phyloP scores from a whole-genome alignment of 2,113 vertebrate species.

The Chionodraco myersi region DNA sequence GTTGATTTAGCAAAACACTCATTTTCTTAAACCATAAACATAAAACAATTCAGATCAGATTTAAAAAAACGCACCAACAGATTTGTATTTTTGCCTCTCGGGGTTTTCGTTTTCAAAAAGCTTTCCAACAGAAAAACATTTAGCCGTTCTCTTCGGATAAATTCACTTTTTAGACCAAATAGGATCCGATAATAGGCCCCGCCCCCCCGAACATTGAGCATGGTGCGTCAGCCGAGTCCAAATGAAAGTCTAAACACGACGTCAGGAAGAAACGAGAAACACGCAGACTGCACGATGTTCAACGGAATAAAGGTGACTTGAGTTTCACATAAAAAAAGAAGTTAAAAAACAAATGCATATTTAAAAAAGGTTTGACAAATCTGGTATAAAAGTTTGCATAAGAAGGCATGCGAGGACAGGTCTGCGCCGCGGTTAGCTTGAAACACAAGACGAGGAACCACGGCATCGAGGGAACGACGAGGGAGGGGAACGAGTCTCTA shows the following conservation, averaged over 20 bases:
- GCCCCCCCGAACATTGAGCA: conserved; percentile 55
- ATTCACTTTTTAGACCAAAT: conserved; percentile 59
- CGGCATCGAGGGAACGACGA: conserved; percentile 32
- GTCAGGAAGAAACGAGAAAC: conserved; percentile 29
- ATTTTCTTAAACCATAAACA: too few species aligned
- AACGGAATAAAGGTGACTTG: conserved; percentile 65
- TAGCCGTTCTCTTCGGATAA: conserved; percentile 81
- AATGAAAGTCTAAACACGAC: conserved; percentile 25
- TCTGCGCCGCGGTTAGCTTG: too few species aligned
- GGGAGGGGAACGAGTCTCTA: conserved; percentile 8
- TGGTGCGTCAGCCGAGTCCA: conserved; percentile 44
- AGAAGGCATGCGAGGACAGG: conserved; percentile 75
- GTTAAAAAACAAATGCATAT: conserved; percentile 78
- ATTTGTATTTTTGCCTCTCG: too few species aligned
- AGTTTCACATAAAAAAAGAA: conserved; percentile 72
- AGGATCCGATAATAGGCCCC: conserved; percentile 6
- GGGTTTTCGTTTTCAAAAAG: too few species aligned
- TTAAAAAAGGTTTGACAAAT: conserved; percentile 72
- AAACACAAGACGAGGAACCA: conserved; percentile 29
- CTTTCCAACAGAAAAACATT: too few species aligned
- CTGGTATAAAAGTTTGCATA: conserved; percentile 84
- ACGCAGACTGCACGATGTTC: conserved; percentile 38
- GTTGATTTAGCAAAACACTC: too few species aligned
- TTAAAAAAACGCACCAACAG: too few species aligned
- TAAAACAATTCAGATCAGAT: too few species aligned